phyloP scores from a whole-genome alignment of 2,113 vertebrate genomes.

The Lophura nycthemera region DNA sequence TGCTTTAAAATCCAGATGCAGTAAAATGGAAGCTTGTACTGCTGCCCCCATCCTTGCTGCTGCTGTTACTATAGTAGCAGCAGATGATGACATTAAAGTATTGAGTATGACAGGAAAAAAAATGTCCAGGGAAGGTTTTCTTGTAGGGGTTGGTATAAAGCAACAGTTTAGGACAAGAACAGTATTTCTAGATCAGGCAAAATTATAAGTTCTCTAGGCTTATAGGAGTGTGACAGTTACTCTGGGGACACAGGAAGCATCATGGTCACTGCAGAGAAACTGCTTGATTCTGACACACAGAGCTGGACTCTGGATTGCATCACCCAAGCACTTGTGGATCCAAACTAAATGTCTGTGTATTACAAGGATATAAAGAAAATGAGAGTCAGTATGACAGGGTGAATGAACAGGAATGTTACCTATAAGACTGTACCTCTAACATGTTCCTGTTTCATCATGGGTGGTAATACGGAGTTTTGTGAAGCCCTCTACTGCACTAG shows the following conservation, averaged over 20 bases:
- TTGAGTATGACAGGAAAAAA: neutral
- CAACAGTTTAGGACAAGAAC: neutral
- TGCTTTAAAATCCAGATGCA: constrained; percentile 39
- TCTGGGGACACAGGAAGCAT: neutral
- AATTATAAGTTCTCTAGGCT: neutral
- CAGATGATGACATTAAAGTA: constrained; percentile 16
- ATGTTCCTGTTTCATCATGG: neutral
- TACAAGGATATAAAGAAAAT: neutral
- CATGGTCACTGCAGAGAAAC: neutral
- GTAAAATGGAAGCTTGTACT: neutral
- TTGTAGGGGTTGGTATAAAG: neutral
- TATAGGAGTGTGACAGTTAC: neutral
- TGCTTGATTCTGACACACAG: neutral
- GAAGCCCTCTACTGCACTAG: neutral
- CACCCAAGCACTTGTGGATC: neutral
- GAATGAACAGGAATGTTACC: neutral
- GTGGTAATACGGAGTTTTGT: neutral
- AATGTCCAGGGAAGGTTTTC: neutral
- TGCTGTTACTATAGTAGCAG: constrained; percentile 33
- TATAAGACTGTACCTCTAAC: neutral
- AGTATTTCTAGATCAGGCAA: neutral
- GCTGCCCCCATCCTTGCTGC: neutral
- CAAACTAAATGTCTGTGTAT: neutral
- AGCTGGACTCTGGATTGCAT: neutral
- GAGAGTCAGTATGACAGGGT: neutral